Conservation (phyloP, 2,888 invertebrate genomes). For the Drosophila pegasa region DNA sequence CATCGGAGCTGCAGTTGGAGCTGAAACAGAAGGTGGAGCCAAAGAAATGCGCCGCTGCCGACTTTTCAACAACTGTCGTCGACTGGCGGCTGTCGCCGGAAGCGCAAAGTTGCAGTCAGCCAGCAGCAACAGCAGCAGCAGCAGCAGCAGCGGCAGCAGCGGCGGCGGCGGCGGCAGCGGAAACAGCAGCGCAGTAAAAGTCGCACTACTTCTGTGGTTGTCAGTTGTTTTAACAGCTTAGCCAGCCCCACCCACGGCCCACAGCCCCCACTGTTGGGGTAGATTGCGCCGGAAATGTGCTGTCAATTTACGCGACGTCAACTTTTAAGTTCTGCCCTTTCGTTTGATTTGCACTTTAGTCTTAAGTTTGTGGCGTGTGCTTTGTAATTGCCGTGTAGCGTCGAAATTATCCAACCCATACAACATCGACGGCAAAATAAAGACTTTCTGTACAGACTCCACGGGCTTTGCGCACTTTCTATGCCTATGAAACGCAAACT, state of each 20-base stretch:
- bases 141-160: constrained; percentile 70
- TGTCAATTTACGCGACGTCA: constrained; percentile 71
- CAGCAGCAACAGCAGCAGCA: constrained; percentile 3
- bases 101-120: constrained; percentile 67
- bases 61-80: constrained; percentile 78
- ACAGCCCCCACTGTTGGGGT: background rate
- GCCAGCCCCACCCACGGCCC: constrained; percentile 22
- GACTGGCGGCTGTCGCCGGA: constrained; percentile 80
- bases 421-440: constrained; percentile 27
- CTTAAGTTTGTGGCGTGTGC: constrained; percentile 29
- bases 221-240: constrained; percentile 81
- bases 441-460: constrained; percentile 5
- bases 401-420: constrained; percentile 35
- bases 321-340: constrained; percentile 53
- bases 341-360: constrained; percentile 59
- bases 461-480: background rate
- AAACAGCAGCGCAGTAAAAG: constrained; percentile 78
- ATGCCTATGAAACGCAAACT: constrained; percentile 36
- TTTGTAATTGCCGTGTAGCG: constrained; percentile 35
- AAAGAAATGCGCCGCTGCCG: constrained; percentile 54
- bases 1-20: background rate
- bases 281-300: constrained; percentile 75
- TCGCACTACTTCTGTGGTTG: constrained; percentile 81
- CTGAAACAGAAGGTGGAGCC: constrained; percentile 9
- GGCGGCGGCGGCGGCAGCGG: constrained; percentile 63